A percentile compares a stretch with the other conserved stretches of the same genome.
Evolutionary conservation across 2,797 vertebrate species (phyloP).

Genomic region (Labroides dimidiatus): DNA sequence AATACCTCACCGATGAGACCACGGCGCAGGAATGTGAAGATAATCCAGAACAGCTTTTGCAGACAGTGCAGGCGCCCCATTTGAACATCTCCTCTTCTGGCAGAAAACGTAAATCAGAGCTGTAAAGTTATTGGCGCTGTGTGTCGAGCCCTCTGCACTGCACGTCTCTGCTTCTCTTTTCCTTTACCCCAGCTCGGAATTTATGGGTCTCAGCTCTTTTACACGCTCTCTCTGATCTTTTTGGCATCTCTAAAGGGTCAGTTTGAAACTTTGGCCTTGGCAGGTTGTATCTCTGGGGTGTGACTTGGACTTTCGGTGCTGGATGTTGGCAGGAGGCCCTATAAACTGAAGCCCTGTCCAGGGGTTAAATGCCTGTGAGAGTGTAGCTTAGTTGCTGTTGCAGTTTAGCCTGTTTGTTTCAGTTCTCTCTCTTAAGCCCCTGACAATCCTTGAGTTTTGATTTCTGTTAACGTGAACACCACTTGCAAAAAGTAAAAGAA

Average conservation of each 20-base stretch:
- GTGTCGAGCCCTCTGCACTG: slow-evolving; percentile 11
- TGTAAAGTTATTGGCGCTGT: slow-evolving; percentile 46
- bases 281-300: slow-evolving; percentile 46
- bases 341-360: slow-evolving; percentile 30
- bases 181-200: background rate
- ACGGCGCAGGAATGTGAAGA: slow-evolving; percentile 69
- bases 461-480: slow-evolving; percentile 22
- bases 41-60: slow-evolving; percentile 67
- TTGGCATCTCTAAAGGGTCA: slow-evolving; percentile 17
- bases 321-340: slow-evolving; percentile 41
- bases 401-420: slow-evolving; percentile 21
- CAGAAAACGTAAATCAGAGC: slow-evolving; percentile 52
- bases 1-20: slow-evolving; percentile 52
- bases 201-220: slow-evolving; percentile 24
- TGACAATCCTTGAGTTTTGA: slow-evolving; percentile 5
- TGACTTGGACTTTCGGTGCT: slow-evolving; percentile 56
- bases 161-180: slow-evolving; percentile 2
- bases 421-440: slow-evolving; percentile 9
- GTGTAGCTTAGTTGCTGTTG: slow-evolving; percentile 21
- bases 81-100: slow-evolving; percentile 52
- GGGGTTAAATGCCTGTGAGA: slow-evolving; percentile 45
- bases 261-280: slow-evolving; percentile 31
- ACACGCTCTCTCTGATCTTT: slow-evolving; percentile 19
- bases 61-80: slow-evolving; percentile 62
- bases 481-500: slow-evolving; percentile 4